Evolutionary conservation across 1,140 invertebrate species (phyloP), one percentile per base, ranked within the genome.

Genomic region (Drosophila novamexicana): DNA sequence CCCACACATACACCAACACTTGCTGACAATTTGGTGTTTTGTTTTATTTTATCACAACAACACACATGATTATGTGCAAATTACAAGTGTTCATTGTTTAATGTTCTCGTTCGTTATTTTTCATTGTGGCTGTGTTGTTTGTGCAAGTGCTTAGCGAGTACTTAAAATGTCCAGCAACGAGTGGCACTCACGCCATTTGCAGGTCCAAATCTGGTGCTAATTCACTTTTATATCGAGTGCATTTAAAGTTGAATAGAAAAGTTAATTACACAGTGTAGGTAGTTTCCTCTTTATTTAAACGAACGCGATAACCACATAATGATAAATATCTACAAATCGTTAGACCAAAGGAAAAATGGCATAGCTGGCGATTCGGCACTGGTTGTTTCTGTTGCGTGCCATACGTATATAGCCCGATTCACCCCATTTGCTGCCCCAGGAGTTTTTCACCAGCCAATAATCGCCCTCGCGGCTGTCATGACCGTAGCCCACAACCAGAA

Each of bases 401-500:
- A 96, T 95, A 70, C 92, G 91, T 67, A 95, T 93, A 88, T 94
- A 95, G 1, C 95, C 95, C 1, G 93, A 47, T 14, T 93, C 92
- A 14, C 95, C 95, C 94, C 94, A 95, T 1, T 34, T 49, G 6
- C 44, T 54, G 4, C 93, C 93, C 93, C 93, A 94, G 1, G 90
- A 93, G 91, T 96, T 96, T 83, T 96, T 96, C 6, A 96, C 93
- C 14, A 96, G 78, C 95, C 95, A 96, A 86, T 95, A 96, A 53
- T 94, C 93, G 3, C 49, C 37, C 0, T 93, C 94, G 10, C 79
- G 73, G 16, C 93, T 88, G 14, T 75, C 61, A 3, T 94, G 94
- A 5, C 97, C 97, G 92, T 97, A 98, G 44, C 97, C 97, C 42
- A 98, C 96, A 1, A 91, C 49, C 1, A 86, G 54, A 6, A 83